Conservation (phyloP, 2,888 invertebrate genomes). For the Lordiphosa andalusiaca region DNA sequence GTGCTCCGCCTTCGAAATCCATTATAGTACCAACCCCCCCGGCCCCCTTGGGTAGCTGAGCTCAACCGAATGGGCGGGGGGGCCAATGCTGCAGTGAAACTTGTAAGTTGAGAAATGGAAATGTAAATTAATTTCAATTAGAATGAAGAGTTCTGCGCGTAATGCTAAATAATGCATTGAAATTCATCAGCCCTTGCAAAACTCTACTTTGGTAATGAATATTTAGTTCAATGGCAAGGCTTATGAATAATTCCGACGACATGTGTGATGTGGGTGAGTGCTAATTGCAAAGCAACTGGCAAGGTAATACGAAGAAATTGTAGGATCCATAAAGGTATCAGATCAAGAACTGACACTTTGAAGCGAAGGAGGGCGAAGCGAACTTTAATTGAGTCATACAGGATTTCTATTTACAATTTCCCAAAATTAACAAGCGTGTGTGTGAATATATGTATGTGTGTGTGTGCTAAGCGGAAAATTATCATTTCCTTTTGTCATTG, state of each 20-base stretch:
- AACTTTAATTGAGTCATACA: neutral
- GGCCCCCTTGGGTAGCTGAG: neutral
- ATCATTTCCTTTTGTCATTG: constrained; percentile 64
- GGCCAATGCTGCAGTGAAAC: no score
- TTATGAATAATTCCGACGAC: neutral
- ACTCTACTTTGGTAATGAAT: constrained; percentile 1
- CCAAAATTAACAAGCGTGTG: neutral
- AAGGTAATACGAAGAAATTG: constrained; percentile 3
- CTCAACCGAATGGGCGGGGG: no score
- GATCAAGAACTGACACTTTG: neutral
- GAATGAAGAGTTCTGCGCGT: constrained; percentile 1
- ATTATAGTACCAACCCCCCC: constrained; percentile 21
- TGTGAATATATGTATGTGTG: constrained; percentile 4
- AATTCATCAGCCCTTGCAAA: constrained; percentile 5
- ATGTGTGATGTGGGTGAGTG: neutral
- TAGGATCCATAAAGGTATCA: neutral
- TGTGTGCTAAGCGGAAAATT: constrained; percentile 61
- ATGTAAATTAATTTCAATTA: constrained; percentile 35
- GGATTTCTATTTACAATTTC: neutral
- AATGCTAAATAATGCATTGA: constrained; percentile 1
- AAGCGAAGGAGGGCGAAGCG: neutral
- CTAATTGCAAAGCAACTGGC: neutral
- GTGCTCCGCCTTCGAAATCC: constrained; percentile 37
- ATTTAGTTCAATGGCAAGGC: neutral
- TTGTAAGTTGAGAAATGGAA: constrained; percentile 28